phyloP scores from a whole-genome alignment of 2,888 invertebrate species.

The Melipona bicolor region DNA sequence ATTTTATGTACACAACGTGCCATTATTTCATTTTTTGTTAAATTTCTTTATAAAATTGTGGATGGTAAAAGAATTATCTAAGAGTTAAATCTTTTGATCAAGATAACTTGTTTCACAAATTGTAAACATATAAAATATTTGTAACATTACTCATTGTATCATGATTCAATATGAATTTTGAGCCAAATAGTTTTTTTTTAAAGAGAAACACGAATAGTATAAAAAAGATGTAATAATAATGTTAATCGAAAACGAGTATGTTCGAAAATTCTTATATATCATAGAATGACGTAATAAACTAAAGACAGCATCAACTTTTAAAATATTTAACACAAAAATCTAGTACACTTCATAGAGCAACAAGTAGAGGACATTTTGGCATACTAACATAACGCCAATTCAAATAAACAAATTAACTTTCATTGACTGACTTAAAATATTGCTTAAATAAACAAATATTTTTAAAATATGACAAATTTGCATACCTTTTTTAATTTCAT shows the following conservation, averaged over 20 bases:
- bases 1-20: slow-evolving; percentile 52
- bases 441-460: slow-evolving; percentile 63
- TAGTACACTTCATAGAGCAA: slow-evolving; percentile 58
- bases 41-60: slow-evolving; percentile 33
- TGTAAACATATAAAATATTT: slow-evolving; percentile 59
- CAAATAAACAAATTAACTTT: slow-evolving; percentile 55
- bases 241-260: slow-evolving; percentile 27
- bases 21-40: slow-evolving; percentile 10
- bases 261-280: slow-evolving; percentile 31
- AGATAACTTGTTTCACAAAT: slow-evolving; percentile 35
- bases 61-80: slow-evolving; percentile 34
- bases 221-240: slow-evolving; percentile 46
- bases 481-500: slow-evolving; percentile 56
- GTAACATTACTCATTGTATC: slow-evolving; percentile 36
- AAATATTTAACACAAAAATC: slow-evolving; percentile 59
- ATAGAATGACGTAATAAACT: slow-evolving; percentile 53
- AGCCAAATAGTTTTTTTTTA: slow-evolving; percentile 31
- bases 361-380: slow-evolving; percentile 60
- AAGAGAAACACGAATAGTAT: slow-evolving; percentile 46
- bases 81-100: slow-evolving; percentile 35
- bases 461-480: slow-evolving; percentile 63
- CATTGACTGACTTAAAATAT: slow-evolving; percentile 58
- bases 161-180: slow-evolving; percentile 47
- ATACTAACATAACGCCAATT: slow-evolving; percentile 52
- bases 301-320: slow-evolving; percentile 55